These are phyloP conservation scores for Emmelina monodactyla DNA, from an alignment of 2,888 invertebrate species.

Conservation along the genomic window DNA sequence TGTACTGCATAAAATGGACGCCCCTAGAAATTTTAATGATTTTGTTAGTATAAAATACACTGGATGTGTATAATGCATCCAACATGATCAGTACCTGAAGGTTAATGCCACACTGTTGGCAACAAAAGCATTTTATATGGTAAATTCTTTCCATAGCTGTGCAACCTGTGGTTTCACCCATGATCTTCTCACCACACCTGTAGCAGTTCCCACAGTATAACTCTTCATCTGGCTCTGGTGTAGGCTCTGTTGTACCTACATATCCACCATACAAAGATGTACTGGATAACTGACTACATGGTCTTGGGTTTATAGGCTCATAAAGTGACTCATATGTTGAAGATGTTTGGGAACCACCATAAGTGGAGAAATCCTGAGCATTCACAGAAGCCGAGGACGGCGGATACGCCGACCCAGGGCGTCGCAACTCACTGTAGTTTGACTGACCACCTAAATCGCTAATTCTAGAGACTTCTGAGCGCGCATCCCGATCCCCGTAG, in stretches of 20 bases:
- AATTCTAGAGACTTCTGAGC: slow-evolving; percentile 55
- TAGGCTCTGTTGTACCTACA: slow-evolving; percentile 79
- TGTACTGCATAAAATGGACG: slow-evolving; percentile 96
- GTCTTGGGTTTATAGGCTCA: slow-evolving; percentile 70
- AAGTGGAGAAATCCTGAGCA: slow-evolving; percentile 64
- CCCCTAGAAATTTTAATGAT: slow-evolving; percentile 64
- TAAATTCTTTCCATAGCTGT: slow-evolving; percentile 98
- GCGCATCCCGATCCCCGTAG: slow-evolving; percentile 43
- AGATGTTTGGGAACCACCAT: slow-evolving; percentile 68
- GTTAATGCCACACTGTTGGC: slow-evolving; percentile 88
- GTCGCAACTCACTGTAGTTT: slow-evolving; percentile 68
- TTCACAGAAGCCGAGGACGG: slow-evolving; percentile 57
- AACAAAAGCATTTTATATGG: slow-evolving; percentile 95
- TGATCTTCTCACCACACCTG: slow-evolving; percentile 90
- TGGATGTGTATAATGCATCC: not conserved
- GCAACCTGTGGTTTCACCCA: slow-evolving; percentile 95
- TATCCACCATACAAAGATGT: slow-evolving; percentile 68
- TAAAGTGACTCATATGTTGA: slow-evolving; percentile 72
- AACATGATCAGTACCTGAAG: slow-evolving; percentile 60
- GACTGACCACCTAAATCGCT: slow-evolving; percentile 64
- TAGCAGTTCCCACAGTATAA: slow-evolving; percentile 89
- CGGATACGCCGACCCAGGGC: slow-evolving; percentile 66
- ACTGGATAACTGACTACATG: slow-evolving; percentile 68
- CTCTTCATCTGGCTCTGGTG: slow-evolving; percentile 73
- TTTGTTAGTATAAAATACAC: slow-evolving; percentile 1